Percentiles rank a stretch among this genome's conserved stretches.
Conservation (phyloP, 2,113 vertebrate species). For the Beaufortia kweichowensis region DNA sequence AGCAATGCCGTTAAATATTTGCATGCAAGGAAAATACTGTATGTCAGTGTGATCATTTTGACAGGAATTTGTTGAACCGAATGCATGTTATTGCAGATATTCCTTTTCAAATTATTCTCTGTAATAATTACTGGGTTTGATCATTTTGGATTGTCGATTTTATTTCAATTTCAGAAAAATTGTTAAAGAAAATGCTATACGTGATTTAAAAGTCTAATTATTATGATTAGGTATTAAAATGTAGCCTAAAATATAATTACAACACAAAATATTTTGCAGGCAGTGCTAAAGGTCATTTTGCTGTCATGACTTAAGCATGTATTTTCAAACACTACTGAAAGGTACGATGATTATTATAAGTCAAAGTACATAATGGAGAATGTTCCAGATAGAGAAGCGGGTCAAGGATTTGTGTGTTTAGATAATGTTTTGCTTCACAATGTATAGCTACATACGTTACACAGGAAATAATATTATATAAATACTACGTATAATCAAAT, state of each 20-base stretch:
- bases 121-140: background rate
- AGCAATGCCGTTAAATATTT: background rate
- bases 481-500: background rate
- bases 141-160: no score
- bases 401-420: constrained; percentile 33
- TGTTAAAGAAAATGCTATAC: no score
- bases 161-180: no score
- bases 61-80: background rate
- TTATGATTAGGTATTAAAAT: no score
- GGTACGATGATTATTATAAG: constrained; percentile 4
- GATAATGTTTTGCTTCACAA: constrained; percentile 14
- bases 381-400: constrained; percentile 17
- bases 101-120: background rate
- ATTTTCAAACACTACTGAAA: constrained; percentile 22
- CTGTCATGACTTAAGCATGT: background rate
- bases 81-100: background rate
- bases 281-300: background rate
- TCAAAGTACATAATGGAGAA: constrained; percentile 15
- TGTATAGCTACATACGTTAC: no score
- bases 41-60: background rate
- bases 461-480: background rate
- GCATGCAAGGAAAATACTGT: background rate
- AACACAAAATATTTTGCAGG: background rate
- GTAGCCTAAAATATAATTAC: no score
- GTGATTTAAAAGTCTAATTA: background rate